Base-by-base conservation (phyloP, 2,797 vertebrate species). In the Chelonia mydas region DNA sequence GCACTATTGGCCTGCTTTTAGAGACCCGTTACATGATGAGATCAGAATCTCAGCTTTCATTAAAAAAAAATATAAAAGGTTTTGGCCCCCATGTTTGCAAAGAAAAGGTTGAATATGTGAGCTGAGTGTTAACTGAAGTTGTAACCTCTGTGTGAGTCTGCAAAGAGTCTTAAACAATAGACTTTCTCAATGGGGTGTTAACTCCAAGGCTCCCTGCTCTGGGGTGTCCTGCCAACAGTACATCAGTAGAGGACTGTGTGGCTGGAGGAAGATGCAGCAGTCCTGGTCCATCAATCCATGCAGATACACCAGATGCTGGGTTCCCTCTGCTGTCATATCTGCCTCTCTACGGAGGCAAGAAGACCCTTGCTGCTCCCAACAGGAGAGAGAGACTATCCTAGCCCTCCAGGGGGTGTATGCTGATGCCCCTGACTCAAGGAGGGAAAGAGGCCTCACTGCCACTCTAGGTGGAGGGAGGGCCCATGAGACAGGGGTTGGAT, bases 401-500 rank as follows among this genome's bases (percentile, higher is more conserved):
- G 10, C 57, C 15, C 50, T 81, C 81, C 50, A 31, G 28, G 12
- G 74, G 51, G 87, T 3, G 17, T 10, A 49, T 81, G 51, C 45
- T 68, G 31, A 19, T 92, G 76, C 17, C 49, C 41, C 33, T 53
- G 79, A 51, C 59, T 82, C 17, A 15, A 0, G 79, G 27, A 81
- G 37, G 54, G 21, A 55, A 1, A 2, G 54, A 37, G 85, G 50
- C 53, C 47, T 87, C 45, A 28, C 68, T 55, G 93, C 55, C 91
- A 83, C 85, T 93, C 76, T 49, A 68, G 81, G 5, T 61, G 45
- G 94, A 86, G 89, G 89, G 72, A 72, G 88, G 33, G 92, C 59
- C 81, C 79, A 86, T 1, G 61, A 94, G 83, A 88, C 28, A 79
- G 86, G 0, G 8, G 28, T 17, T 89, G 65, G 37, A 21, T 41